phyloP scores from a whole-genome alignment of 2,888 invertebrate genomes.

The Malachius bipustulatus region DNA sequence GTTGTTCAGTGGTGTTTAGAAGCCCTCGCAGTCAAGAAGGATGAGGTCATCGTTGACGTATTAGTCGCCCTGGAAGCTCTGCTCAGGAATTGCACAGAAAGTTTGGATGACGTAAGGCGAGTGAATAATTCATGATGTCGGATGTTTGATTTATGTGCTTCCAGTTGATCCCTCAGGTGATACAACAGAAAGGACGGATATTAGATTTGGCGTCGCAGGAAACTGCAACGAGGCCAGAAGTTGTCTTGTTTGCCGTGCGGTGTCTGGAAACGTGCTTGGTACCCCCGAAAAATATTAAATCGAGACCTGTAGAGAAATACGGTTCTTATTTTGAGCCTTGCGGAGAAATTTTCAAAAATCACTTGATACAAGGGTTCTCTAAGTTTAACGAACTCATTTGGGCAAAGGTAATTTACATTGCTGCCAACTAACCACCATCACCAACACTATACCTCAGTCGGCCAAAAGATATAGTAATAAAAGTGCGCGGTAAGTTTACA shows the following conservation, averaged over 20 bases:
- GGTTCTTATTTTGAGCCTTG: conserved; percentile 28
- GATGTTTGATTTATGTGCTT: too few relatives aligned
- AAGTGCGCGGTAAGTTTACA: too few relatives aligned
- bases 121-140: conserved; percentile 3
- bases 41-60: conserved; percentile 28
- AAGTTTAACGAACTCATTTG: conserved; percentile 39
- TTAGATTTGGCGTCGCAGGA: conserved; percentile 13
- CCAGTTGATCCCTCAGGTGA: conserved; percentile 22
- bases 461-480: too few relatives aligned
- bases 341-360: conserved; percentile 34
- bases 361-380: conserved; percentile 33
- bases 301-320: conserved; percentile 15
- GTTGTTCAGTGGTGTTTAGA: conserved; percentile 34
- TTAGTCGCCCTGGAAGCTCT: conserved; percentile 33
- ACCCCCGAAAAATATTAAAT: conserved; percentile 11
- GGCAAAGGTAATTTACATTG: conserved; percentile 40
- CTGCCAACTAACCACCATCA: too few relatives aligned
- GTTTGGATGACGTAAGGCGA: conserved; percentile 20
- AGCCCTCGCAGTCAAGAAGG: conserved; percentile 27
- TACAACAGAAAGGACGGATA: conserved; percentile 17
- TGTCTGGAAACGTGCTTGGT: conserved; percentile 31
- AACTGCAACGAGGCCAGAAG: conserved; percentile 16
- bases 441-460: too few relatives aligned
- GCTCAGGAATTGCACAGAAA: conserved; percentile 27
- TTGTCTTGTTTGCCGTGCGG: conserved; percentile 24